Evolutionary conservation across 2,888 invertebrate genomes (phyloP), one percentile per base, ranked within the genome.

Genomic region (Drosophila algonquin): DNA sequence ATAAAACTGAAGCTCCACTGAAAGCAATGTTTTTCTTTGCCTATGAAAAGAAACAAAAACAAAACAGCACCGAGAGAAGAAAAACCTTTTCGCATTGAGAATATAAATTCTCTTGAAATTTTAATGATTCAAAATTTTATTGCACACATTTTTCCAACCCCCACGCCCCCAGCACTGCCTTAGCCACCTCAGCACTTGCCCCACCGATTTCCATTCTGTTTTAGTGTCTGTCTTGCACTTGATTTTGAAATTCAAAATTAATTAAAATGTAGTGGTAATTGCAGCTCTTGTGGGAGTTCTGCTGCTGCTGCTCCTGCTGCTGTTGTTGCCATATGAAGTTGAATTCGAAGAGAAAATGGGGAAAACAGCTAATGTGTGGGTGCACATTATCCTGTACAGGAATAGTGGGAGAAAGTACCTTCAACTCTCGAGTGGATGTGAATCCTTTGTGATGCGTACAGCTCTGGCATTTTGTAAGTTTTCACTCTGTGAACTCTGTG

Each of bases 231-330:
- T 44, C 64, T 30, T 27, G 52, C 47, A 47, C 59, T 58, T 27
- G 52, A 40, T 63, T 56, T 82, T 77, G 72, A 76, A 85, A 88
- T 85, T 88, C 83, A 76, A 87, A 85, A 87, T 85, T 83, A 87
- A 87, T 89, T 87, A 81, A 83, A 88, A 77, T 58, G 73, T 60
- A 47, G 40, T 27, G 7, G 10, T 30, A 44, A 27, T 30, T 27
- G 16, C 44, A 16, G 40, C n/a, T 35, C 12, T 3, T 35, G 35
- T 35, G 35, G 35, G 35, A 32, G 32, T 1, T 1, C 10, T 32
- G 35, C 32, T 7, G 9, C 50, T 32, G 14, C 57, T 50, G 24
- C 7, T 24, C n/a, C 10, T 32, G 35, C 32, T 7, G n/a, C 21
- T 21, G 18, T 18, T 18, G 18, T n/a, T 21, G n/a, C 35, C 16